Evolutionary conservation across 2,888 invertebrate species (phyloP).

Genomic region (Teinopalpus imperialis): DNA sequence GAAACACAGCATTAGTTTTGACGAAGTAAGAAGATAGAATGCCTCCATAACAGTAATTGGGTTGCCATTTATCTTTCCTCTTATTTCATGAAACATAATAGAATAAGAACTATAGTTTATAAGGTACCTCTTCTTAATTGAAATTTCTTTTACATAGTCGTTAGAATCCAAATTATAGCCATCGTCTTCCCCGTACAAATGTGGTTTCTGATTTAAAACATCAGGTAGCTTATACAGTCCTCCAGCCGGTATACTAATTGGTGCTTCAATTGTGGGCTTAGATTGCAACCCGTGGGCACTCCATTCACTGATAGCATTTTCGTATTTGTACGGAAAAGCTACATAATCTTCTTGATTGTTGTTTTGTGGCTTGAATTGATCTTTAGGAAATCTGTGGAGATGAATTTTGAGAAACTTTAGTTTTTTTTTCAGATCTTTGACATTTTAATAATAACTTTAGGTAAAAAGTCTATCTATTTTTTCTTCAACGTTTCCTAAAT

Average conservation of each 20-base stretch:
- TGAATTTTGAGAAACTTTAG: no score
- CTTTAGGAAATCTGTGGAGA: conserved; percentile 48
- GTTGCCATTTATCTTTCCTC: no score
- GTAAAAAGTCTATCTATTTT: no score
- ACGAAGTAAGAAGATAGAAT: no score
- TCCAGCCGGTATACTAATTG: conserved; percentile 53
- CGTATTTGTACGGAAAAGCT: conserved; percentile 57
- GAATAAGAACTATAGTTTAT: neutral
- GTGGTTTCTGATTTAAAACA: conserved; percentile 54
- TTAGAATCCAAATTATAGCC: conserved; percentile 46
- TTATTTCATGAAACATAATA: neutral
- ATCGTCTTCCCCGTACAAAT: conserved; percentile 37
- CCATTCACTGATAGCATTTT: conserved; percentile 47
- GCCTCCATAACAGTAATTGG: no score
- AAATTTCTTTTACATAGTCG: conserved; percentile 42
- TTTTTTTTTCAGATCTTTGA: no score
- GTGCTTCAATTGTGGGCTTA: conserved; percentile 52
- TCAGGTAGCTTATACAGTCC: conserved; percentile 58
- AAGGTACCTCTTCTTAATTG: conserved; percentile 40
- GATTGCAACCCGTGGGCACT: conserved; percentile 44
- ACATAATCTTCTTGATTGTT: conserved; percentile 41
- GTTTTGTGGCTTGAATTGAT: conserved; percentile 38
- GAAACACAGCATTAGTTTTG: no score
- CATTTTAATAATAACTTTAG: no score
- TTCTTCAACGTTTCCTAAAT: no score